Evolutionary conservation across 2,113 vertebrate species (phyloP).

Genomic region (Colistium nudipinnis): DNA sequence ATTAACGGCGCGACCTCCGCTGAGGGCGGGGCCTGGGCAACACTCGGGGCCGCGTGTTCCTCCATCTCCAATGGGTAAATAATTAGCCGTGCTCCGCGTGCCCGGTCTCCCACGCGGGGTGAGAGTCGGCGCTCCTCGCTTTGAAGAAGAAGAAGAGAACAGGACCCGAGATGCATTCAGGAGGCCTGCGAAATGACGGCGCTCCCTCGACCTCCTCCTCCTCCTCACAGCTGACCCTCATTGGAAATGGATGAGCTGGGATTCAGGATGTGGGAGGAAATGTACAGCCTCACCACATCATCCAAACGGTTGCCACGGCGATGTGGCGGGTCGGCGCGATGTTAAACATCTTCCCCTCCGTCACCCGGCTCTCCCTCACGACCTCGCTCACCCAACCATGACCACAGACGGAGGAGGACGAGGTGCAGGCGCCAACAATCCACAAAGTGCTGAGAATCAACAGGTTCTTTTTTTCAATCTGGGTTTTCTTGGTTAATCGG

Average conservation of each 20-base stretch:
- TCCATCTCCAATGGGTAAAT: constrained; percentile 53
- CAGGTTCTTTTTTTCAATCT: no score
- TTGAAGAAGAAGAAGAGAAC: constrained; percentile 9
- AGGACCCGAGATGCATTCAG: constrained; percentile 39
- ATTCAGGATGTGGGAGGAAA: constrained; percentile 45
- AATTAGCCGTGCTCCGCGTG: constrained; percentile 42
- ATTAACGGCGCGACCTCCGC: constrained; percentile 14
- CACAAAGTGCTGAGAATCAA: not conserved
- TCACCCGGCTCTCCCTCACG: not conserved
- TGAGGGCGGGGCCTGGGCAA: constrained; percentile 30
- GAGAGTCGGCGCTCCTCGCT: constrained; percentile 24
- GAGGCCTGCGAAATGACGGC: constrained; percentile 14
- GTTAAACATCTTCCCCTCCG: constrained; percentile 35
- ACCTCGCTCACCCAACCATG: constrained; percentile 9
- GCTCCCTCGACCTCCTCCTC: constrained; percentile 14
- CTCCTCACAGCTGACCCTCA: constrained; percentile 54
- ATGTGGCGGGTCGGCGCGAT: constrained; percentile 15
- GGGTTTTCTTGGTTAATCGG: no score
- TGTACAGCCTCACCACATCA: constrained; percentile 18
- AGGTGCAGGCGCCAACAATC: no score
- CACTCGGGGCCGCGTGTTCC: not conserved
- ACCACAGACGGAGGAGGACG: constrained; percentile 14
- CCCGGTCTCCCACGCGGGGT: constrained; percentile 52
- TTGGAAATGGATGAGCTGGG: constrained; percentile 48
- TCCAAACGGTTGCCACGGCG: not conserved